Evolutionary conservation across 2,797 vertebrate genomes (phyloP).

Genomic region (Argya squamiceps): DNA sequence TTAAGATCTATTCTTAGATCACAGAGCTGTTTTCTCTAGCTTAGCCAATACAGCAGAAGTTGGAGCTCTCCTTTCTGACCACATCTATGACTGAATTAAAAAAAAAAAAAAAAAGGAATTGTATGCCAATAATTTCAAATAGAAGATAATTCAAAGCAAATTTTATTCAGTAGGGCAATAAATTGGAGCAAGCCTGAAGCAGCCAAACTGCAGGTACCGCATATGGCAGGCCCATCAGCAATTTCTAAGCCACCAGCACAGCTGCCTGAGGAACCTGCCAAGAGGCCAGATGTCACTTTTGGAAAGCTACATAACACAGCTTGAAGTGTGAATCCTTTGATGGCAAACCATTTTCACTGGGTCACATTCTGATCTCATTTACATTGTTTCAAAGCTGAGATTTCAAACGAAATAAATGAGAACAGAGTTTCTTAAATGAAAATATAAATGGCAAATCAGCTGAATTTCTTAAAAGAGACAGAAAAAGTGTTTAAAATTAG

Average conservation of each 20-base stretch:
- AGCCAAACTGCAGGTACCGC: conserved; percentile 39
- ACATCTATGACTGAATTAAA: background rate
- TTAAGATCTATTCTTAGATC: background rate
- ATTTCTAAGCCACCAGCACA: conserved; percentile 34
- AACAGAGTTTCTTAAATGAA: background rate
- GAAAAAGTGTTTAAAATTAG: background rate
- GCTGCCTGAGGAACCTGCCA: conserved; percentile 60
- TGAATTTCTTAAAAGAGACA: background rate
- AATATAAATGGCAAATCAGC: background rate
- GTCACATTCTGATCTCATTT: conserved; percentile 51
- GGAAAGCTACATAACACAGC: conserved; percentile 48
- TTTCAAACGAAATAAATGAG: background rate
- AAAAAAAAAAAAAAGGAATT: background rate
- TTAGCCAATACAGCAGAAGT: background rate
- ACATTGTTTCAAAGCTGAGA: conserved; percentile 20
- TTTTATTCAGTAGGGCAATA: conserved; percentile 41
- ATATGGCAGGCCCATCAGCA: conserved; percentile 26
- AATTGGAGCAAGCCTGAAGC: conserved; percentile 33
- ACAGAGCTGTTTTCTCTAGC: background rate
- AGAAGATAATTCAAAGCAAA: conserved; percentile 54
- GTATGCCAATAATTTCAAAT: background rate
- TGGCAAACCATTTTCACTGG: conserved; percentile 41
- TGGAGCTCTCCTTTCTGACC: background rate
- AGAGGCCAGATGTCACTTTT: conserved; percentile 67
- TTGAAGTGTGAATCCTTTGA: conserved; percentile 49